Percentiles rank a stretch among this genome's conserved stretches.
phyloP scores from a whole-genome alignment of 2,888 invertebrate species.

The Campoplex capitator region DNA sequence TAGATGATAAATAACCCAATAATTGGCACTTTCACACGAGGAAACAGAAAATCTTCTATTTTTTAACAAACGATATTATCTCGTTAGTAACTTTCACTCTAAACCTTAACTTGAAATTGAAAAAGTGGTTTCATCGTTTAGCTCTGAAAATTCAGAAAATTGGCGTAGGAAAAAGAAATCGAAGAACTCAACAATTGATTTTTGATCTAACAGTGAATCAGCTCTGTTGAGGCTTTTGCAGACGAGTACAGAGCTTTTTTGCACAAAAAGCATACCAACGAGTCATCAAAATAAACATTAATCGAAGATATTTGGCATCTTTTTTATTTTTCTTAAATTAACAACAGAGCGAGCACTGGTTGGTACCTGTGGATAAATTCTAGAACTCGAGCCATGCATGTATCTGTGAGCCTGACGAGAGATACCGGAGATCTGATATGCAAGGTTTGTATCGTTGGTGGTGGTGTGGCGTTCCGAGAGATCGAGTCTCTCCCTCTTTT shows the following conservation, averaged over 20 bases:
- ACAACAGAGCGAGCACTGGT: not conserved
- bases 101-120: too few relatives aligned
- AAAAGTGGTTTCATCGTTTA: too few relatives aligned
- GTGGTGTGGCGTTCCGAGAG: constrained; percentile 75
- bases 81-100: not conserved
- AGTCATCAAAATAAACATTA: not conserved
- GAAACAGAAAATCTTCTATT: not conserved
- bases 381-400: not conserved
- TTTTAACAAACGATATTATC: not conserved
- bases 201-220: not conserved
- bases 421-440: constrained; percentile 55
- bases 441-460: constrained; percentile 42
- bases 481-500: constrained; percentile 74
- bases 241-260: not conserved
- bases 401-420: not conserved
- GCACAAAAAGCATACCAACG: not conserved
- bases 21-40: constrained; percentile 19
- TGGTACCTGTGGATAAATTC: not conserved
- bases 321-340: not conserved
- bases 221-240: not conserved
- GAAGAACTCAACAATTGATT: not conserved
- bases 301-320: not conserved
- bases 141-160: not conserved
- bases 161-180: not conserved
- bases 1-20: constrained; percentile 22